Percentiles rank a stretch among this genome's conserved stretches.
Evolutionary conservation across 2,888 invertebrate species (phyloP).

Genomic region (Cartodere bifasciata): DNA sequence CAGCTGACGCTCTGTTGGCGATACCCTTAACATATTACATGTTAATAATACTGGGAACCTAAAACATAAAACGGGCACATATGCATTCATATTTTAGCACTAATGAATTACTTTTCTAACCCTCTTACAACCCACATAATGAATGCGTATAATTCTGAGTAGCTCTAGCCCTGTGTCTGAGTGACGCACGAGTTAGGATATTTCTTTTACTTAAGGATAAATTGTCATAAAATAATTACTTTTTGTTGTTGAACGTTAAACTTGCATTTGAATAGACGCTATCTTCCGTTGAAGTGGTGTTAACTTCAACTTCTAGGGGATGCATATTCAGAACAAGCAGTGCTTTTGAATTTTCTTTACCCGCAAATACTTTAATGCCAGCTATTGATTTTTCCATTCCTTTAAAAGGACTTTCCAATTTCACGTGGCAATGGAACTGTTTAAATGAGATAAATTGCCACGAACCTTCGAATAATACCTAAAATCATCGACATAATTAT

Average conservation of each 20-base stretch:
- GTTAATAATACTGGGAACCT: conserved; percentile 23
- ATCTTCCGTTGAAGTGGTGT: conserved; percentile 25
- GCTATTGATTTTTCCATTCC: conserved; percentile 32
- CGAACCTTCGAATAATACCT: neutral
- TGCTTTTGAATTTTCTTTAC: conserved; percentile 26
- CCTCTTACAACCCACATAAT: too few relatives aligned
- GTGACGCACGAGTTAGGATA: too few relatives aligned
- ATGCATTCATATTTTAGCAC: too few relatives aligned
- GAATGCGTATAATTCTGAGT: too few relatives aligned
- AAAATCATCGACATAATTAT: conserved; percentile 1
- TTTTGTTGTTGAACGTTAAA: conserved; percentile 25
- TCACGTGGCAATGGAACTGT: conserved; percentile 28
- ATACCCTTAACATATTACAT: conserved; percentile 19
- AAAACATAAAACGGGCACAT: conserved; percentile 18
- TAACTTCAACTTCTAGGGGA: conserved; percentile 26
- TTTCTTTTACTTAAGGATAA: conserved; percentile 20
- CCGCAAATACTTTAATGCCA: conserved; percentile 29
- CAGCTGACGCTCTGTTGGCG: conserved; percentile 24
- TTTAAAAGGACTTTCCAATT: conserved; percentile 33
- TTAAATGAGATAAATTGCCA: conserved; percentile 25
- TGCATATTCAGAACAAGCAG: conserved; percentile 28
- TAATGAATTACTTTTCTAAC: too few relatives aligned
- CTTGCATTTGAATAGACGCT: conserved; percentile 22
- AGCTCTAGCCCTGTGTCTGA: too few relatives aligned
- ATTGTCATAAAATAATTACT: conserved; percentile 19